Conservation (phyloP, 2,113 vertebrate genomes). For the Platichthys flesus region DNA sequence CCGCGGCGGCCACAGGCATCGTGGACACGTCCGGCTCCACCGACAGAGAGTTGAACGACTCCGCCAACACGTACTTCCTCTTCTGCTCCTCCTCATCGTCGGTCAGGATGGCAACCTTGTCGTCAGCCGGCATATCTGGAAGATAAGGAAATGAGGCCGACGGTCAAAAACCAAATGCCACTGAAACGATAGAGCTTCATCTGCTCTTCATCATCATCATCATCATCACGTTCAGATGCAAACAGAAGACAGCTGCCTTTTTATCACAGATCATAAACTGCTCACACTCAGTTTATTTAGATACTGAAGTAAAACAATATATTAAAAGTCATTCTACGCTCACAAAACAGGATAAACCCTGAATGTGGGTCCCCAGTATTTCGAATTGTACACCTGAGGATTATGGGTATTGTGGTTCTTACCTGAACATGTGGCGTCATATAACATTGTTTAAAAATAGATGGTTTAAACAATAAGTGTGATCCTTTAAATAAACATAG, state of each 20-base stretch:
- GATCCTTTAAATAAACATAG: no score
- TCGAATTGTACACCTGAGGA: no score
- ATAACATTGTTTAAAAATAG: no score
- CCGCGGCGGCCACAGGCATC: conserved; percentile 24
- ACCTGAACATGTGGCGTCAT: no score
- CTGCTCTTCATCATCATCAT: not conserved
- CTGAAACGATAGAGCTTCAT: not conserved
- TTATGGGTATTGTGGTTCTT: no score
- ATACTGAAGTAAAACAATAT: no score
- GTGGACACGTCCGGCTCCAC: conserved; percentile 67
- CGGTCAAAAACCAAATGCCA: conserved; percentile 26
- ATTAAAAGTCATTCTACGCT: no score
- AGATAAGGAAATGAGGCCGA: conserved; percentile 44
- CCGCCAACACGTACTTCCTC: conserved; percentile 90
- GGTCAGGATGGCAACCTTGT: conserved; percentile 94
- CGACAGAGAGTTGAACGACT: conserved; percentile 87
- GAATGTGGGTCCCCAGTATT: no score
- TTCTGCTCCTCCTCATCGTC: conserved; percentile 97
- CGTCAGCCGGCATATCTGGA: conserved; percentile 89
- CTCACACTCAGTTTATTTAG: not conserved
- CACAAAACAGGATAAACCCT: no score
- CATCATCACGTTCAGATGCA: not conserved
- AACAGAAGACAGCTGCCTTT: no score
- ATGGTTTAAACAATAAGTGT: no score
- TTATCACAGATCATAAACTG: not conserved